Base-by-base conservation (phyloP, 2,113 vertebrate genomes). In the Gymnarchus niloticus region DNA sequence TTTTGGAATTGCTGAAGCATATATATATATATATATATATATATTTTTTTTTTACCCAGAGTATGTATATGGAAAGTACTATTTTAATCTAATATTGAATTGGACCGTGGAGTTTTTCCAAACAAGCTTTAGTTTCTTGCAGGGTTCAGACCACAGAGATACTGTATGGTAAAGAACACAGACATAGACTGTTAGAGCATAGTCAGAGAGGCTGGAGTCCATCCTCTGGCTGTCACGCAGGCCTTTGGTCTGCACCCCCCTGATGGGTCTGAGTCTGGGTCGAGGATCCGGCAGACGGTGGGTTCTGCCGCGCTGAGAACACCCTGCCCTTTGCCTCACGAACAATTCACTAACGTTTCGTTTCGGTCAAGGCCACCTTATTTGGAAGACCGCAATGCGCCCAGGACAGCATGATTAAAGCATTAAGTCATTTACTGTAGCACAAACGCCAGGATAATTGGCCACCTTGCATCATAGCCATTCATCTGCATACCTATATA, bases 361-460 rank as follows among this genome's bases (percentile, higher is more conserved):
- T 57, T 56, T 86, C 81, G 6, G 51, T 86, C 81, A 76, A 7
- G 82, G 61, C 48, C 61, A 85, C 84, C 56, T 57, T 88, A 86
- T 88, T 88, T 85, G 85, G 85, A 76, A 56, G 44, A 57, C 81
- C 44, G 33, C 76, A 83, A 52, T 56, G 81, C 85, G n/a, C 69
- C 51, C 61, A 92, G 92, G 92, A 91, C 93, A 93, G 76, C 94
- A 93, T 96, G 95, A 97, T 96, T 96, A 95, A 95, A 94, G 95
- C 95, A 96, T 95, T 95, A 95, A 95, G 95, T 95, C 94, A 95
- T 96, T 96, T 96, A 96, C 95, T 96, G 93, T 93, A 95, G 94
- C 95, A 95, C 92, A 95, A 95, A 94, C 94, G 95, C 93, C 94
- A 94, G 93, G 96, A 94, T 96, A 96, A 96, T 94, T 92, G 95